phyloP scores from a whole-genome alignment of 2,888 invertebrate species.

The Serripes groenlandicus region DNA sequence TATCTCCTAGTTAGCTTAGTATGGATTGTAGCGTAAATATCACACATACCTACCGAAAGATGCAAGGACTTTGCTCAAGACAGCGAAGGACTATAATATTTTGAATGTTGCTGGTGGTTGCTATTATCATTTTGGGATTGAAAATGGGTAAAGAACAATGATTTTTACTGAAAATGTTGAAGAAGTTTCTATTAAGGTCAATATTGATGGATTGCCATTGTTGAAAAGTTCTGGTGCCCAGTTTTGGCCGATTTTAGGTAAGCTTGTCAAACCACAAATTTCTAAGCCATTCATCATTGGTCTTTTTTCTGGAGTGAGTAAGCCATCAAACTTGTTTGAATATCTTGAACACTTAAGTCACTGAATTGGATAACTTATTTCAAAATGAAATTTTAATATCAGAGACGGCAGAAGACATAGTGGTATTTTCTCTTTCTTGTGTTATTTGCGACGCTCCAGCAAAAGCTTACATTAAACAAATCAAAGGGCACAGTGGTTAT shows the following conservation, averaged over 20 bases:
- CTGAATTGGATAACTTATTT: conserved; percentile 38
- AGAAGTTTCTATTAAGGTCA: conserved; percentile 28
- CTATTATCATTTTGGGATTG: conserved; percentile 53
- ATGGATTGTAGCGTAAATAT: too few relatives aligned
- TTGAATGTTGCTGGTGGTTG: conserved; percentile 34
- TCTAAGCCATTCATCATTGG: conserved; percentile 41
- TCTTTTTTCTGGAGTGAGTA: conserved; percentile 30
- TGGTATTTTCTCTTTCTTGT: conserved; percentile 49
- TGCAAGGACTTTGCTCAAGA: conserved; percentile 45
- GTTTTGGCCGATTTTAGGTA: conserved; percentile 49
- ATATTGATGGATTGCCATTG: conserved; percentile 53
- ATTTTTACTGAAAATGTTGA: conserved; percentile 7
- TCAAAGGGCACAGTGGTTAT: conserved; percentile 77
- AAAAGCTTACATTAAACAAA: conserved; percentile 73
- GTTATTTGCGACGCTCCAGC: conserved; percentile 81
- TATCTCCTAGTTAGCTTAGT: too few relatives aligned
- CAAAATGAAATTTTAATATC: neutral
- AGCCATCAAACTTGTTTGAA: conserved; percentile 46
- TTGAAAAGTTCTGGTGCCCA: conserved; percentile 39
- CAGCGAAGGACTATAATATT: conserved; percentile 26
- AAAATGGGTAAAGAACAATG: neutral
- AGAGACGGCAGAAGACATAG: too few relatives aligned
- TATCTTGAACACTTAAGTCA: conserved; percentile 53
- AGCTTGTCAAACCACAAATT: conserved; percentile 5
- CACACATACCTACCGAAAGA: conserved; percentile 52